Evolutionary conservation across 2,113 vertebrate genomes (phyloP).

Genomic region (Vulpes ferrilata): DNA sequence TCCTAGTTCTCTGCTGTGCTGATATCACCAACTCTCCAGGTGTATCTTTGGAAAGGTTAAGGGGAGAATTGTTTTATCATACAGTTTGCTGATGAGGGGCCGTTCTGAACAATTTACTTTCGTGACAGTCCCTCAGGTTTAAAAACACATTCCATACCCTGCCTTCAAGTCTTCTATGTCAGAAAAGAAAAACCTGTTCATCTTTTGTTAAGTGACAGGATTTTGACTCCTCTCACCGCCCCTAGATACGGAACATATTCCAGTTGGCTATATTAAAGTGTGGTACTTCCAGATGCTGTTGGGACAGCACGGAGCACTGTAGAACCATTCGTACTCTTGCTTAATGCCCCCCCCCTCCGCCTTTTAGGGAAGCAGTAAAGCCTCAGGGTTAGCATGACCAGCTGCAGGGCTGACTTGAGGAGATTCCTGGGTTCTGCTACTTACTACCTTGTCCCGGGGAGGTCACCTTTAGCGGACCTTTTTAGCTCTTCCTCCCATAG

Average conservation of each 20-base stretch:
- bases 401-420: background rate
- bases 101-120: background rate
- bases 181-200: background rate
- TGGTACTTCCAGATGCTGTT: background rate
- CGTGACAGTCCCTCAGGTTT: background rate
- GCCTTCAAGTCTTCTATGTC: background rate
- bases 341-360: background rate
- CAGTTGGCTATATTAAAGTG: background rate
- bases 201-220: background rate
- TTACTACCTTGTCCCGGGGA: background rate
- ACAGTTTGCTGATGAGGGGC: background rate
- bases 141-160: background rate
- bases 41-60: background rate
- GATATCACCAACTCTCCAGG: background rate
- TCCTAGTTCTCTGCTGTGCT: background rate
- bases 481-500: background rate
- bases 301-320: background rate
- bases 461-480: background rate
- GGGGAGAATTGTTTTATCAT: background rate
- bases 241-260: background rate
- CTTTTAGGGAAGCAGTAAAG: background rate
- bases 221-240: slow-evolving; percentile 22
- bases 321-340: background rate
- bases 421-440: background rate
- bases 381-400: background rate